Percentiles rank a stretch among this genome's conserved stretches.
phyloP scores from a whole-genome alignment of 2,888 invertebrate species.

The Drosophila siamana region DNA sequence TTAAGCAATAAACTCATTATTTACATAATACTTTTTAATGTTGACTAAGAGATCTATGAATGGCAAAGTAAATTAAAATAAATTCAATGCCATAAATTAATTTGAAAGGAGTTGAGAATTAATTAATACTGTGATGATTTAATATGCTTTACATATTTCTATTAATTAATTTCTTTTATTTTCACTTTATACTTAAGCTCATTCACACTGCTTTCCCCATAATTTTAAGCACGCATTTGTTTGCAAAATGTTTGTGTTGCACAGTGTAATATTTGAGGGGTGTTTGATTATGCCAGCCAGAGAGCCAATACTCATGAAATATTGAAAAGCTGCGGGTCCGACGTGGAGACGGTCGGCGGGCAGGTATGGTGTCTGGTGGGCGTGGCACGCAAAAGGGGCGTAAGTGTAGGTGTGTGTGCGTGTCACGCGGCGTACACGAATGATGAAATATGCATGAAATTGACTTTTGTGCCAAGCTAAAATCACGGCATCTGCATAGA shows the following conservation, averaged over 20 bases:
- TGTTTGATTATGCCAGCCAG: constrained; percentile 67
- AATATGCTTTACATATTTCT: too few species aligned
- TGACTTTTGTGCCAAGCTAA: constrained; percentile 75
- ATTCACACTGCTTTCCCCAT: not conserved
- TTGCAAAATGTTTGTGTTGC: constrained; percentile 29
- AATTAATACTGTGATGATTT: too few species aligned
- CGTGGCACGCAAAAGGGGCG: constrained; percentile 39
- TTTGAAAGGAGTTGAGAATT: too few species aligned
- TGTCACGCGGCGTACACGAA: constrained; percentile 51
- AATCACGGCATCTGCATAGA: constrained; percentile 74
- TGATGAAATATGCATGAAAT: constrained; percentile 80
- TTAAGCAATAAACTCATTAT: too few species aligned
- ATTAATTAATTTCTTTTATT: too few species aligned
- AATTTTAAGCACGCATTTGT: not conserved
- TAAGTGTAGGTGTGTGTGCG: constrained; percentile 47
- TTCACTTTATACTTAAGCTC: too few species aligned
- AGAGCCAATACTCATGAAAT: constrained; percentile 76
- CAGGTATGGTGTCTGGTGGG: constrained; percentile 40
- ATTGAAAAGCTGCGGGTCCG: constrained; percentile 72
- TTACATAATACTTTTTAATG: too few species aligned
- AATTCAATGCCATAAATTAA: too few species aligned
- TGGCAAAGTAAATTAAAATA: too few species aligned
- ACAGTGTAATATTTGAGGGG: constrained; percentile 58
- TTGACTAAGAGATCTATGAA: too few species aligned
- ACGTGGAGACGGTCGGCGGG: constrained; percentile 18